These are phyloP conservation scores for Protosalanx chinensis DNA, from an alignment of 2,797 vertebrate species.

Conservation along the genomic window DNA sequence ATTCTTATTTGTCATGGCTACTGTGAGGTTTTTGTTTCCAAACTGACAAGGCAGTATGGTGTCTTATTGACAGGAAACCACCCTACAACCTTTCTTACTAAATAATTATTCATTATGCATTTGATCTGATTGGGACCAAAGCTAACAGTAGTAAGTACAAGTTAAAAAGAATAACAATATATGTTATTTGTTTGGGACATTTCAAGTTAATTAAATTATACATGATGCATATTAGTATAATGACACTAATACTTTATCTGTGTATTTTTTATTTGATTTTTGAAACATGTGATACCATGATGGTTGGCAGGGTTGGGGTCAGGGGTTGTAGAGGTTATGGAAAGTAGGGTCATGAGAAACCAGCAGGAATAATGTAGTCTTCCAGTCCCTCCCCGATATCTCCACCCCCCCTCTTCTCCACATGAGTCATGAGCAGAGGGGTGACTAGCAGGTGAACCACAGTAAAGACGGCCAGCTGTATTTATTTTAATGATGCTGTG, in stretches of 20 bases:
- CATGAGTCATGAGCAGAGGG: not conserved
- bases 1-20: not conserved
- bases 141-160: not conserved
- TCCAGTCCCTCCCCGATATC: not conserved
- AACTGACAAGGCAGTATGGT: not conserved
- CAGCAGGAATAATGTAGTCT: not conserved
- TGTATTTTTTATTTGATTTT: not conserved
- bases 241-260: not conserved
- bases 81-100: not conserved
- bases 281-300: not conserved
- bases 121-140: constrained; percentile 9
- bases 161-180: too few relatives aligned
- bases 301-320: not conserved
- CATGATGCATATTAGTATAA: constrained; percentile 5
- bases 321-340: not conserved
- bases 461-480: not conserved
- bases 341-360: not conserved
- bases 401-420: not conserved
- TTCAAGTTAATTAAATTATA: constrained; percentile 1
- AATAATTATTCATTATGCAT: constrained; percentile 1
- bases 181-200: too few relatives aligned
- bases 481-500: constrained; percentile 9
- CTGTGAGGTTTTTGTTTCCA: not conserved
- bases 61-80: not conserved
- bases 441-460: too few relatives aligned